Evolutionary conservation across 1,140 invertebrate species (phyloP).

Genomic region (Drosophila mojavensis): DNA sequence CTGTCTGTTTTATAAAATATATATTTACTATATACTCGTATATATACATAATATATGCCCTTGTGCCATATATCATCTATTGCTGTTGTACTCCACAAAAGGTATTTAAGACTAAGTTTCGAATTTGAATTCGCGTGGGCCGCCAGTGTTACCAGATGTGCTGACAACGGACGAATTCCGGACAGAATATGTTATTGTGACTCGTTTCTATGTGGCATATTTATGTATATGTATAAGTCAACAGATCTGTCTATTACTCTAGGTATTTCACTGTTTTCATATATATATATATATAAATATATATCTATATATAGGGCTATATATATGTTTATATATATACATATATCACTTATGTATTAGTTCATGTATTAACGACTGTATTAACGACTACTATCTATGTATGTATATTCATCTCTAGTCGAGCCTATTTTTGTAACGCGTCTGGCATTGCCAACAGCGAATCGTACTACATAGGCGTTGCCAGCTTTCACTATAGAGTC

Average conservation of each 20-base stretch:
- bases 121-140: constrained; percentile 27
- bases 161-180: neutral
- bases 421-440: neutral
- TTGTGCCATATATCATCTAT: constrained; percentile 71
- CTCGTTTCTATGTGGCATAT: constrained; percentile 17
- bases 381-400: neutral
- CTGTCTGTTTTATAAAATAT: constrained; percentile 62
- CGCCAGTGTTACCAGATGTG: constrained; percentile 10
- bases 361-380: too few species aligned
- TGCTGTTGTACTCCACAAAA: constrained; percentile 63
- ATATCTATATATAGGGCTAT: too few species aligned
- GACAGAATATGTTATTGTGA: too few species aligned
- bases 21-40: constrained; percentile 66
- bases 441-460: too few species aligned
- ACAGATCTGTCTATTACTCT: constrained; percentile 25
- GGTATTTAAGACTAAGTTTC: constrained; percentile 50
- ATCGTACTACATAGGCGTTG: constrained; percentile 8
- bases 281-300: too few species aligned
- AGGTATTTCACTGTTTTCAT: constrained; percentile 1
- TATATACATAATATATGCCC: constrained; percentile 78
- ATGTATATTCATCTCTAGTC: neutral
- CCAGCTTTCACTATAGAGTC: constrained; percentile 26
- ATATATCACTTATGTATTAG: too few species aligned
- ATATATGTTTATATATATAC: too few species aligned
- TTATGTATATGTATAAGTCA: constrained; percentile 50